Base-by-base conservation (phyloP, 1,140 invertebrate species). In the Drosophila elegans region DNA sequence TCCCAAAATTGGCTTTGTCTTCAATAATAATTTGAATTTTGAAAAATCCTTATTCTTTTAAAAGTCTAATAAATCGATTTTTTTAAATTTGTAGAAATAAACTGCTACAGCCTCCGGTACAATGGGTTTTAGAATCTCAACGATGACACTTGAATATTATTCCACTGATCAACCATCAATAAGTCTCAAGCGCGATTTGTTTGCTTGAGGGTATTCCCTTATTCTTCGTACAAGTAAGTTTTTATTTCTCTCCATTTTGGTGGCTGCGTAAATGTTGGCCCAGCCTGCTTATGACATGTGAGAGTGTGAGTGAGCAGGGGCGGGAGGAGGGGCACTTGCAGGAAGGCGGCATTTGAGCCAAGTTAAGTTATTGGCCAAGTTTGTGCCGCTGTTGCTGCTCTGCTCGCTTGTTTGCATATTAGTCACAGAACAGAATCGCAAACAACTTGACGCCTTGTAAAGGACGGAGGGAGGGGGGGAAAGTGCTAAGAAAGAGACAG, bases 401-500 rank as follows among this genome's bases (percentile, higher is more conserved):
- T 55, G 44, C 42, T 85, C 41, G 78, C 82, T 85, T 89, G 84
- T 89, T 89, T 89, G 84, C 84, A 89, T 89, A 89, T 89, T 89
- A 89, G 84, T 89, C 84, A 89, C 84, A 84, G 68, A 71, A 71
- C 64, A 61, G 59, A 44, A 82, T 66, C 74, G 68, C 81, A 74
- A 68, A 80, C 55, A 62, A 46, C 79, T 51, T 54, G 62, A 59
- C 62, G 62, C 62, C 74, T 75, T 75, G 72, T 34, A 49, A 41
- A 34, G 49, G 55, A 29, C 38, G 6, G 13, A 12, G 4, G n/a
- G 38, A 42, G 25, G 52, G 10, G 39, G 45, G 29, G 1, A 34
- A 9, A 25, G 29, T n/a, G 9, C 41, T 11, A 48, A 12, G 55
- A 32, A 39, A 46, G 13, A 41, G 53, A 41, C 39, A 21, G 51